phyloP scores from a whole-genome alignment of 2,888 invertebrate species.

The Drosophila incognita region DNA sequence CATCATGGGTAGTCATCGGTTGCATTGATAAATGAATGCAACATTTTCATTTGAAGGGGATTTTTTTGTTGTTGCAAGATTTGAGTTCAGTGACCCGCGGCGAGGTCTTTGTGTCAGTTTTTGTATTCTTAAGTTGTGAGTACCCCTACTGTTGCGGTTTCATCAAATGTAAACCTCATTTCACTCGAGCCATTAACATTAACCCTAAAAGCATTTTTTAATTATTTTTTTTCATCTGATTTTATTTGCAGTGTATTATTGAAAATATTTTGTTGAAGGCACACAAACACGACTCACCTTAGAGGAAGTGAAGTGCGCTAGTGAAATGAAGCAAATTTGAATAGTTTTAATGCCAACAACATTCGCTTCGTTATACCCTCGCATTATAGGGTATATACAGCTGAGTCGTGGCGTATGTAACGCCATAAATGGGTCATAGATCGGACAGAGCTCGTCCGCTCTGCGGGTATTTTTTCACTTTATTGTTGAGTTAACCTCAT shows the following conservation, averaged over 20 bases:
- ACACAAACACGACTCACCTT: not conserved
- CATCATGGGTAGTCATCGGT: slow-evolving; percentile 55
- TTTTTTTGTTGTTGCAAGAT: slow-evolving; percentile 2
- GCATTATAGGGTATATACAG: not conserved
- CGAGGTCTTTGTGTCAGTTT: slow-evolving; percentile 26
- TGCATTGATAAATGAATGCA: slow-evolving; percentile 34
- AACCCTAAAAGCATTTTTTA: slow-evolving; percentile 36
- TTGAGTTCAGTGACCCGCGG: slow-evolving; percentile 36
- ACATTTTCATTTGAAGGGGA: slow-evolving; percentile 11
- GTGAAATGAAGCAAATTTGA: slow-evolving; percentile 31
- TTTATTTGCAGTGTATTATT: slow-evolving; percentile 22
- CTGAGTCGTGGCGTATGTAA: not conserved
- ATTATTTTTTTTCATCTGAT: not conserved
- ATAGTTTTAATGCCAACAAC: slow-evolving; percentile 37
- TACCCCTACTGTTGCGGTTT: slow-evolving; percentile 35
- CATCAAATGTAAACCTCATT: slow-evolving; percentile 45
- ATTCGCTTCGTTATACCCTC: not conserved
- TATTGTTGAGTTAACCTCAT: not conserved
- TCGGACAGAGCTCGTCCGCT: not conserved
- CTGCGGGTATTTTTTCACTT: not conserved
- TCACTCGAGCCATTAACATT: slow-evolving; percentile 31
- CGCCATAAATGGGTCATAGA: not conserved
- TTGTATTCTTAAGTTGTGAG: slow-evolving; percentile 10
- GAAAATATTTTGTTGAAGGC: slow-evolving; percentile 18
- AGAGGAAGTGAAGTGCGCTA: slow-evolving; percentile 14